Conservation (phyloP, 2,797 vertebrate species). For the Tiaroga cobitis region DNA sequence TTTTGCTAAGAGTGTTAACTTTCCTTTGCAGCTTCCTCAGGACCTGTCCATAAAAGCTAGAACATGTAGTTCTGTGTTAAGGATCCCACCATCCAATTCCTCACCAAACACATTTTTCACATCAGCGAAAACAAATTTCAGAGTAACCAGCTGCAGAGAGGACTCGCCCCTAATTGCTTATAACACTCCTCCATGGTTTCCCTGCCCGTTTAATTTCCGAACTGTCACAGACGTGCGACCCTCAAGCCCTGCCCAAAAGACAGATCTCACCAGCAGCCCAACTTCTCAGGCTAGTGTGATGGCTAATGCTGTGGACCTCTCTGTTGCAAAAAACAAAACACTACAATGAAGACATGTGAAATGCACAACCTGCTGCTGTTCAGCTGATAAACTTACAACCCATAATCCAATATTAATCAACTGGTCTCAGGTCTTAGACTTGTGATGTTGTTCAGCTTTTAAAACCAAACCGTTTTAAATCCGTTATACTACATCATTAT, state of each 20-base stretch:
- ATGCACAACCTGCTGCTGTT: background rate
- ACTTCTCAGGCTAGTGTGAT: constrained; percentile 32
- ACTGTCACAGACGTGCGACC: background rate
- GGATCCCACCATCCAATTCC: constrained; percentile 31
- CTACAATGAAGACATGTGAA: constrained; percentile 29
- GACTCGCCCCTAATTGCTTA: constrained; percentile 56
- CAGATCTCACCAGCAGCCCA: constrained; percentile 14
- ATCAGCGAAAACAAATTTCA: constrained; percentile 54
- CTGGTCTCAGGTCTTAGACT: background rate
- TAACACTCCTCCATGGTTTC: constrained; percentile 53
- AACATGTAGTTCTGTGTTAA: constrained; percentile 44
- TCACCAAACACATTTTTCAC: constrained; percentile 19
- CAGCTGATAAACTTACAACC: background rate
- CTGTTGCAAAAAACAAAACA: constrained; percentile 20
- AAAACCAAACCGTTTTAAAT: background rate
- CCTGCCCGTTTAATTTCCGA: constrained; percentile 27
- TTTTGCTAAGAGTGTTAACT: background rate
- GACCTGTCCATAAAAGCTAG: constrained; percentile 46
- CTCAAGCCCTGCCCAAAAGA: background rate
- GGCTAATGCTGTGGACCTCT: constrained; percentile 53
- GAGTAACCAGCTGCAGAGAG: constrained; percentile 56
- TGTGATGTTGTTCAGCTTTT: background rate
- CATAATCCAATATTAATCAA: background rate
- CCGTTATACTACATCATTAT: background rate
- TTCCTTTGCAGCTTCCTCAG: constrained; percentile 40